Evolutionary conservation across 2,888 invertebrate species (phyloP), one percentile per base, ranked within the genome.

Genomic region (Drosophila percnosoma): DNA sequence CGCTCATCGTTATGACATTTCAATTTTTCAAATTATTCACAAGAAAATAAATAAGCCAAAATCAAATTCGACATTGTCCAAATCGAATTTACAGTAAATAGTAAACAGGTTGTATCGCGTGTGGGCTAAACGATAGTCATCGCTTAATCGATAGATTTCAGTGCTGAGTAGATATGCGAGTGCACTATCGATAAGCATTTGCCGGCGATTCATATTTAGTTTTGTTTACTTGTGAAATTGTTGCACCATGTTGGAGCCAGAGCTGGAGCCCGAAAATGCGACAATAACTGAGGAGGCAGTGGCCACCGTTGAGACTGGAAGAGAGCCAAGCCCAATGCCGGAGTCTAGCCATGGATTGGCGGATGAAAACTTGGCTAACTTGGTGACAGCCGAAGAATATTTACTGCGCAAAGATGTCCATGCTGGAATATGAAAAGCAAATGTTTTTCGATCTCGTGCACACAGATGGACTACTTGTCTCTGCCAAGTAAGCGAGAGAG

Each of bases 341-440:
- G 63, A 63, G n/a, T 63, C 49, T 31, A 63, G 33, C 24, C 48
- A 42, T 1, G 29, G 31, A 8, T 13, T 75, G 21, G 81, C 86
- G 13, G 89, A 90, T 29, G 89, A 90, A 31, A 91, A 92, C 10
- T 70, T 91, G 67, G 84, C 79, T 13, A 90, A 91, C 63, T 40
- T 91, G 27, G 83, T 91, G 6, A 91, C 91, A 0, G 92, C 92
- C 4, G 93, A 93, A 64, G 93, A 93, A 61, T 93, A 92, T 78
- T 75, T 93, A 11, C 75, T 86, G 67, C 82, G 87, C 38, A 90
- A 90, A 36, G 86, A 91, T 88, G 87, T 91, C 8, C 93, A 93
- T 99, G 94, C 93, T 99, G 83, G 96, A 97, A 60, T 99, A 97
- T 94, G 99, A 99, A 94, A 97, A 96, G 90, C 97, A 99, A 94